Base-by-base conservation (phyloP, 2,888 invertebrate species). In the Macaria liturata region DNA sequence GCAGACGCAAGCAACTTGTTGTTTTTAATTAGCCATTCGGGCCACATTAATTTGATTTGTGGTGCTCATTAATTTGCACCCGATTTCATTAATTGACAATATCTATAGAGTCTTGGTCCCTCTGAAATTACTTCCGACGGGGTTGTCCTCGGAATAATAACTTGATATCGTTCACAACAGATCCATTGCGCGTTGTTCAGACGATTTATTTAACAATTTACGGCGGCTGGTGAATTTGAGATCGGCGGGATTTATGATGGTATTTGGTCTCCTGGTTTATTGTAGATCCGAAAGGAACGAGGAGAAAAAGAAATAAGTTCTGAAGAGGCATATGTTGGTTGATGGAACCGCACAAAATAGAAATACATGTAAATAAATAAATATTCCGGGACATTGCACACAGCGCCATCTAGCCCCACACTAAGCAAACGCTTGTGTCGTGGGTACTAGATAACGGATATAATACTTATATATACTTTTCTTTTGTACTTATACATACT, bases 151-250 rank as follows among this genome's bases (percentile, higher is more conserved):
- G 51, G 70, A 76, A 74, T 78, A 70, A 77, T 74, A 80, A 77
- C 71, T 71, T 72, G 74, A 78, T 74, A 74, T 74, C 67, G 70
- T 74, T 73, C 74, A 72, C 76, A 69, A 72, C 64, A 72, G 74
- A 78, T 74, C 70, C 74, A 68, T 74, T 72, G 68, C 67, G 71
- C 75, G 79, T 81, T 78, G 81, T 84, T 78, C 81, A 75, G 78
- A 72, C 86, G 83, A 87, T 88, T 88, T 88, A 86, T 86, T 85
- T 79, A 82, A 81, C 84, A 86, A 88, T 88, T 88, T 88, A 88
- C 84, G 72, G 83, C 70, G 74, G 78, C 79, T 76, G 70, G 78
- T 77, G 83, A 88, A 83, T 86, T 84, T 86, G 85, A 88, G 80
- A 83, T 82, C 76, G 77, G 81, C 77, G 74, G 79, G 83, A 88